phyloP scores from a whole-genome alignment of 2,888 invertebrate species.

The Sarcophaga rosellei region DNA sequence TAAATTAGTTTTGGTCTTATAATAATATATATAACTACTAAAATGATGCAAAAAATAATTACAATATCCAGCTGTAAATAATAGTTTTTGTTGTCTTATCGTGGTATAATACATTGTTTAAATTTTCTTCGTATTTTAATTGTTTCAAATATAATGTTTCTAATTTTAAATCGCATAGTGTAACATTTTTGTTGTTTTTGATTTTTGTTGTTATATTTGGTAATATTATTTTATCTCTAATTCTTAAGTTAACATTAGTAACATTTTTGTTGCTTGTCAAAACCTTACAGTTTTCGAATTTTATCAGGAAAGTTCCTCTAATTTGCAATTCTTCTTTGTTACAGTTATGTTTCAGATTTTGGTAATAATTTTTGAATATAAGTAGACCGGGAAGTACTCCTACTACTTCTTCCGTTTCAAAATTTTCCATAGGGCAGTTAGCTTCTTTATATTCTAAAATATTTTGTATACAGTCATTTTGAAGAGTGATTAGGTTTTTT shows the following conservation, averaged over 20 bases:
- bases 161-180: no score
- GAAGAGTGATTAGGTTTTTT: neutral
- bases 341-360: conserved; percentile 16
- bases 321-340: neutral
- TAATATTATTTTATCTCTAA: conserved; percentile 38
- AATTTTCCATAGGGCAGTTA: conserved; percentile 22
- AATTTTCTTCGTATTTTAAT: no score
- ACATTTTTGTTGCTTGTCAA: conserved; percentile 25
- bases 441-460: conserved; percentile 28
- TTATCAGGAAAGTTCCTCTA: conserved; percentile 30
- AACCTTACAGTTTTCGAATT: conserved; percentile 49
- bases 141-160: no score
- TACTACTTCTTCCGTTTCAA: conserved; percentile 10
- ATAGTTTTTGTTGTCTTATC: no score
- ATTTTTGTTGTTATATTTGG: no score
- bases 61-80: no score
- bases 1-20: no score
- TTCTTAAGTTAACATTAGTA: conserved; percentile 26
- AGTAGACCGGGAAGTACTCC: conserved; percentile 30
- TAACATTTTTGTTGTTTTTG: no score
- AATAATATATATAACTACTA: no score
- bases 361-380: conserved; percentile 30
- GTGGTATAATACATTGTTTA: no score
- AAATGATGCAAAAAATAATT: no score
- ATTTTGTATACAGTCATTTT: conserved; percentile 22